Percentiles rank a stretch among this genome's conserved stretches.
phyloP scores from a whole-genome alignment of 2,113 vertebrate genomes.

The Percopsis transmontana region DNA sequence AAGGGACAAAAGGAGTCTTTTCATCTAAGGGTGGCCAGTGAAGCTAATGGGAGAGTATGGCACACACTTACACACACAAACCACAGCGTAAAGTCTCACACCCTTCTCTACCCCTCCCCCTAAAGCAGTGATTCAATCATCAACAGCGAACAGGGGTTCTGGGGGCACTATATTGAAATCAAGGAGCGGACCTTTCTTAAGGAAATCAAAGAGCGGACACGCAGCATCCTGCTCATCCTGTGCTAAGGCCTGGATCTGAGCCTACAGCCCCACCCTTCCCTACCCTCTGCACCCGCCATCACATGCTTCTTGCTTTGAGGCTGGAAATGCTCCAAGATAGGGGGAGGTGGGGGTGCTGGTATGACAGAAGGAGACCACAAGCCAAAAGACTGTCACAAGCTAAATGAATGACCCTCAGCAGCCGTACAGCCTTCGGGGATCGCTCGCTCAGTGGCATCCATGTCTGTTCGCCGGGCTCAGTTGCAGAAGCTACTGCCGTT shows the following conservation, averaged over 20 bases:
- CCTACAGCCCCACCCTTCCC: conserved; percentile 25
- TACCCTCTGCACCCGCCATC: conserved; percentile 24
- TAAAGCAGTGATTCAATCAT: no score
- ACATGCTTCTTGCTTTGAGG: conserved; percentile 46
- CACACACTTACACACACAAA: no score
- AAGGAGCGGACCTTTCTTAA: not conserved
- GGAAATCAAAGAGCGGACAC: conserved; percentile 8
- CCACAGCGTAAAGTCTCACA: no score
- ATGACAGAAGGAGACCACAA: conserved; percentile 41
- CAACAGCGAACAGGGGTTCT: no score
- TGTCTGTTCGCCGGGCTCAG: conserved; percentile 28
- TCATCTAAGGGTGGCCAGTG: not conserved
- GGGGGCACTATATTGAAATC: no score
- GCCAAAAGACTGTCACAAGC: conserved; percentile 28
- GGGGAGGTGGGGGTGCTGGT: not conserved
- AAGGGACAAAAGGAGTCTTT: not conserved
- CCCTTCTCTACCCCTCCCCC: no score
- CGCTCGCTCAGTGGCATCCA: conserved; percentile 32
- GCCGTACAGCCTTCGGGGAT: conserved; percentile 27
- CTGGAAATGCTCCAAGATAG: conserved; percentile 43
- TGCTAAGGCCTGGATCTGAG: conserved; percentile 31
- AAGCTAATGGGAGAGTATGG: not conserved
- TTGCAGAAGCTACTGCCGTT: conserved; percentile 49
- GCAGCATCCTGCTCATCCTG: conserved; percentile 26
- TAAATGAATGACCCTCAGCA: conserved; percentile 41